These are phyloP conservation scores for Tinamus guttatus DNA, from an alignment of 2,113 vertebrate species.

Conservation along the genomic window DNA sequence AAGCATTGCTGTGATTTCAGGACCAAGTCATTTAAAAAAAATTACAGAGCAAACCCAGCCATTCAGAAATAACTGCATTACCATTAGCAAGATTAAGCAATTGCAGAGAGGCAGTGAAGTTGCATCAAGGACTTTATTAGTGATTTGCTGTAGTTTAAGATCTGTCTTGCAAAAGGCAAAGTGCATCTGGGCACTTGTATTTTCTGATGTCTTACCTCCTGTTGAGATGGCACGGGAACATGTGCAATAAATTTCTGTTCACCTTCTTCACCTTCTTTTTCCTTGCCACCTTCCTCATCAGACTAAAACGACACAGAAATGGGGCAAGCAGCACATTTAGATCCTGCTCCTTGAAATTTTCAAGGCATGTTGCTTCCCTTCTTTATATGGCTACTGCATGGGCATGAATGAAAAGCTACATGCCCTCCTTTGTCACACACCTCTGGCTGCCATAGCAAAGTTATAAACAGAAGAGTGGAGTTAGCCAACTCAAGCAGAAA, in stretches of 20 bases:
- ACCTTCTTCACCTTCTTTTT: conserved; percentile 85
- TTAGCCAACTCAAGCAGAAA: not conserved
- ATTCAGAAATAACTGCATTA: not conserved
- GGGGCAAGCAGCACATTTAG: not conserved
- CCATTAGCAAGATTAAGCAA: not conserved
- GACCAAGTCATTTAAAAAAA: not conserved
- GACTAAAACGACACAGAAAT: conserved; percentile 57
- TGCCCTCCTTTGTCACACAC: not conserved
- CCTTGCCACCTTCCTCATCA: conserved; percentile 85
- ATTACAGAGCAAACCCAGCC: not conserved
- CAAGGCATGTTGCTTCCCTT: not conserved
- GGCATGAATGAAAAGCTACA: not conserved
- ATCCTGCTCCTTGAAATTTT: not conserved
- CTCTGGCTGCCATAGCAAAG: not conserved
- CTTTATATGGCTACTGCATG: rapidly evolving
- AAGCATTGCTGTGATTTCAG: not conserved
- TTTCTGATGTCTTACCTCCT: conserved; percentile 83
- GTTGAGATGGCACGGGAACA: conserved; percentile 94
- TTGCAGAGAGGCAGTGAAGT: not conserved
- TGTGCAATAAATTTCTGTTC: conserved; percentile 92
- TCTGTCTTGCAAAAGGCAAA: not conserved
- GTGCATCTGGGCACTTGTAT: not conserved
- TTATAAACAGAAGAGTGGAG: not conserved
- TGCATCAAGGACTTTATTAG: not conserved
- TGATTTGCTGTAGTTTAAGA: not conserved